Percentiles rank a stretch among this genome's conserved stretches.
phyloP scores from a whole-genome alignment of 2,888 invertebrate genomes.

The Cryptocephalus moraei region DNA sequence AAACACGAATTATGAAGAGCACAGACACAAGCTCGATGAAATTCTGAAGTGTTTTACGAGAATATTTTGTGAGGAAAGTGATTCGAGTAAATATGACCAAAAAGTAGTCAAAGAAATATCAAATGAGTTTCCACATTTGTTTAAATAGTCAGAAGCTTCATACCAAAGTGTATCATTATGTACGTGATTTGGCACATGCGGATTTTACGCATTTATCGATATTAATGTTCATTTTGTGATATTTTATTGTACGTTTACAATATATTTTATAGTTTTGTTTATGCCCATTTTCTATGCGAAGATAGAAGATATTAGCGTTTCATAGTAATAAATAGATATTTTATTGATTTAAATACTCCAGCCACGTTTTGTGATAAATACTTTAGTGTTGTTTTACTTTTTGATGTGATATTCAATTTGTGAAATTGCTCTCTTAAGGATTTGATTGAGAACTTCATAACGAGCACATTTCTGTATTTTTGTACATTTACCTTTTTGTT shows the following conservation, averaged over 20 bases:
- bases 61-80: conserved; percentile 76
- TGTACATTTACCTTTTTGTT: too few species aligned
- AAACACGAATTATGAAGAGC: conserved; percentile 71
- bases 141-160: conserved; percentile 38
- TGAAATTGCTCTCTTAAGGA: too few species aligned
- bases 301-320: neutral
- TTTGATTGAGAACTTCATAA: too few species aligned
- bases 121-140: conserved; percentile 74
- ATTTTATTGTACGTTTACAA: conserved; percentile 3
- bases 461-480: too few species aligned
- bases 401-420: too few species aligned
- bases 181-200: conserved; percentile 3
- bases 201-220: conserved; percentile 2
- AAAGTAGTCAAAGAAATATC: conserved; percentile 69
- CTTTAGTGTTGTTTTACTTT: too few species aligned
- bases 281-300: neutral
- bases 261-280: conserved; percentile 4
- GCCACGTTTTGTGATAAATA: too few species aligned
- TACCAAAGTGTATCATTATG: conserved; percentile 1
- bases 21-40: conserved; percentile 71
- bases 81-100: conserved; percentile 65
- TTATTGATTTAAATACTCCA: too few species aligned
- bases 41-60: conserved; percentile 75
- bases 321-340: too few species aligned
- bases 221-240: conserved; percentile 3